Conservation (phyloP, 2,113 vertebrate species). For the Solea senegalensis region DNA sequence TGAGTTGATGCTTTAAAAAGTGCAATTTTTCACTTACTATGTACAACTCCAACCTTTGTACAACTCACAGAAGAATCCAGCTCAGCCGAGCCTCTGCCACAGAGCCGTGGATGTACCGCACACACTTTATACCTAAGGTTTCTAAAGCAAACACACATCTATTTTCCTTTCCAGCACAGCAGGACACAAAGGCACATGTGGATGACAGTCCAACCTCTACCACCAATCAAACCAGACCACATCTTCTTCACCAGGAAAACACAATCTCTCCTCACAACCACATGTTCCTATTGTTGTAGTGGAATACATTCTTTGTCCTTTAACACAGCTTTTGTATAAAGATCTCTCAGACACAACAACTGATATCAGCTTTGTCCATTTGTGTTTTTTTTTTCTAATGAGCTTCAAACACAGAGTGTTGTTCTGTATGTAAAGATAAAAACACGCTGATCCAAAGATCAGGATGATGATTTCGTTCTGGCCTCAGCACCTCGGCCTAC, state of each 20-base stretch:
- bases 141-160: neutral
- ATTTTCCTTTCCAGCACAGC: slow-evolving; percentile 36
- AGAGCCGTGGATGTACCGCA: neutral
- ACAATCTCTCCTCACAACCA: slow-evolving; percentile 39
- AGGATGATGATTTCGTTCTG: neutral
- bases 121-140: neutral
- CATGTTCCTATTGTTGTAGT: slow-evolving; percentile 40
- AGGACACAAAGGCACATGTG: slow-evolving; percentile 78
- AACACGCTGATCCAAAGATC: slow-evolving; percentile 26
- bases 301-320: slow-evolving; percentile 51
- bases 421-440: slow-evolving; percentile 22
- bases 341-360: slow-evolving; percentile 13
- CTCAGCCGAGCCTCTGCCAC: neutral
- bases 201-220: slow-evolving; percentile 52
- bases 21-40: slow-evolving; percentile 34
- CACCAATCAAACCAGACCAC: slow-evolving; percentile 24
- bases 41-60: slow-evolving; percentile 19
- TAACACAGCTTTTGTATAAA: slow-evolving; percentile 29
- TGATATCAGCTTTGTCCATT: neutral
- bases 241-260: slow-evolving; percentile 28
- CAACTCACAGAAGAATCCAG: slow-evolving; percentile 20
- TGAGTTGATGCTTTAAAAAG: slow-evolving; percentile 52
- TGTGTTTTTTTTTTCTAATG: slow-evolving; percentile 2
- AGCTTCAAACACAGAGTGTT: slow-evolving; percentile 12
- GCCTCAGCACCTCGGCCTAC: neutral